phyloP scores from a whole-genome alignment of 2,113 vertebrate species.

The Austrofundulus limnaeus region DNA sequence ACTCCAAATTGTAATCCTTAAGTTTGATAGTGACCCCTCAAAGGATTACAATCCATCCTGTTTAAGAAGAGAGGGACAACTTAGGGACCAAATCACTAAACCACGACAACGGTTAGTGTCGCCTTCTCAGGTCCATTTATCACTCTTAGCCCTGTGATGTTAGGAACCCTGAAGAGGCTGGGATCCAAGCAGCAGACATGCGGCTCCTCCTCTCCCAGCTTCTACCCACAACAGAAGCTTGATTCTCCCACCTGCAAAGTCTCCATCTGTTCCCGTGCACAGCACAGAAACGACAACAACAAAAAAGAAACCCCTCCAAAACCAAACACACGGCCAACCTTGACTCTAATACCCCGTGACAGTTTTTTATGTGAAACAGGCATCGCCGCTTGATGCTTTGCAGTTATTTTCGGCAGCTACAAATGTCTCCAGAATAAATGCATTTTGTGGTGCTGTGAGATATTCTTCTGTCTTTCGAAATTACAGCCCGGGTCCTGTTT shows the following conservation, averaged over 20 bases:
- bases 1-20: background rate
- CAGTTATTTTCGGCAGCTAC: slow-evolving; percentile 45
- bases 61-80: slow-evolving; percentile 28
- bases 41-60: slow-evolving; percentile 21
- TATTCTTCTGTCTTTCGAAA: slow-evolving; percentile 53
- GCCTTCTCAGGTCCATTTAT: slow-evolving; percentile 72
- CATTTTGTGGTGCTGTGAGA: slow-evolving; percentile 32
- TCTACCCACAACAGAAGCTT: slow-evolving; percentile 72
- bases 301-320: slow-evolving; percentile 20
- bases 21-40: slow-evolving; percentile 2
- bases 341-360: slow-evolving; percentile 47
- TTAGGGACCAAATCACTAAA: slow-evolving; percentile 55
- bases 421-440: slow-evolving; percentile 50
- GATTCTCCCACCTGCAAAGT: slow-evolving; percentile 80
- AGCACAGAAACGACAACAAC: slow-evolving; percentile 51
- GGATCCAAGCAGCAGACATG: slow-evolving; percentile 61
- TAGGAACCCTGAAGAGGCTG: slow-evolving; percentile 59
- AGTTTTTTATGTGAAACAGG: slow-evolving; percentile 50
- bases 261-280: slow-evolving; percentile 80
- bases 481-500: slow-evolving; percentile 33
- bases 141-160: slow-evolving; percentile 68
- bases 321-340: slow-evolving; percentile 58
- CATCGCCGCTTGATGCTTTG: slow-evolving; percentile 42
- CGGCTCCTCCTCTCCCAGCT: slow-evolving; percentile 68
- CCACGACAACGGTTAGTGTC: slow-evolving; percentile 65